Percentiles rank a stretch among this genome's conserved stretches.
These are phyloP conservation scores for Tenthredo notha DNA, from an alignment of 2,888 invertebrate genomes.

Conservation along the genomic window DNA sequence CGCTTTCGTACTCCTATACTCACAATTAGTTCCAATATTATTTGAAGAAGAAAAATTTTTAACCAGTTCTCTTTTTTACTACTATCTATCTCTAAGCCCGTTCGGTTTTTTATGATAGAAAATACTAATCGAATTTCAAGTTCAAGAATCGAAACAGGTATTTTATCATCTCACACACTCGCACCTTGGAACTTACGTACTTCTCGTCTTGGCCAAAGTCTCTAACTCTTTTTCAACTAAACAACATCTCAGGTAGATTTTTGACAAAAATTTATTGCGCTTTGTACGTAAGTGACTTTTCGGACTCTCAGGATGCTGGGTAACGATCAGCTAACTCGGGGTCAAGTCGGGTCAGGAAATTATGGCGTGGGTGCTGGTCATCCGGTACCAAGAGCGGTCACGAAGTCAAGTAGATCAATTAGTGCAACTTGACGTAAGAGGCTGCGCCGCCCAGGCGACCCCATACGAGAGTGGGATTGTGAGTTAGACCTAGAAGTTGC, in stretches of 20 bases:
- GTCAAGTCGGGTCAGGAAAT: constrained; percentile 52
- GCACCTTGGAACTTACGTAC: background rate
- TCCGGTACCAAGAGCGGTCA: constrained; percentile 51
- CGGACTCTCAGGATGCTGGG: constrained; percentile 42
- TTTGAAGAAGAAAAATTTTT: background rate
- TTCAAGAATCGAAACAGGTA: background rate
- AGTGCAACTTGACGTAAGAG: constrained; percentile 46
- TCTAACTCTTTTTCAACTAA: background rate
- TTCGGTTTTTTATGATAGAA: background rate
- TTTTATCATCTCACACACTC: background rate
- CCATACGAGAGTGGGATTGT: background rate
- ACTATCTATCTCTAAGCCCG: background rate
- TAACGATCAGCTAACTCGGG: constrained; percentile 43
- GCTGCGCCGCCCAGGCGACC: constrained; percentile 15
- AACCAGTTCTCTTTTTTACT: background rate
- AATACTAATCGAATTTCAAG: background rate
- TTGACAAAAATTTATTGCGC: background rate
- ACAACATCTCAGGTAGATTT: background rate
- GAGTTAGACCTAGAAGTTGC: background rate
- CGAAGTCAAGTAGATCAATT: constrained; percentile 51
- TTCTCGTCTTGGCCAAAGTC: background rate
- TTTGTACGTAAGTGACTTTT: background rate
- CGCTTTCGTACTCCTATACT: background rate
- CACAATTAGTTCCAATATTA: background rate
- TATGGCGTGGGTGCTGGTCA: constrained; percentile 51